phyloP scores from a whole-genome alignment of 2,888 invertebrate species.

The Lepas anatifera region DNA sequence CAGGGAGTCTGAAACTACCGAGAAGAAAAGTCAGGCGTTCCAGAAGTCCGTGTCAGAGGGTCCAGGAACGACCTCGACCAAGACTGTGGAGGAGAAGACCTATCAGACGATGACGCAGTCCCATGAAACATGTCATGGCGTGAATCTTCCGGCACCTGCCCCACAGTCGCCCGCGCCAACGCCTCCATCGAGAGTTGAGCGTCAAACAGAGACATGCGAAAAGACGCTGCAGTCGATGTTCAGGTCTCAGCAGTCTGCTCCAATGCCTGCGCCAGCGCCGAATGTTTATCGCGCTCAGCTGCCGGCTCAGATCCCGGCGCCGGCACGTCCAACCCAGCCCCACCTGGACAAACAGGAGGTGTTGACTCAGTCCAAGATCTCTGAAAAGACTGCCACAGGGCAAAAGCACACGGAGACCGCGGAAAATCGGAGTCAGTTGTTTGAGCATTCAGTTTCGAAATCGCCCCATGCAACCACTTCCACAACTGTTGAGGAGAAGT shows the following conservation, averaged over 20 bases:
- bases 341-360: not conserved
- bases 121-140: not conserved
- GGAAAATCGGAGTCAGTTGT: not conserved
- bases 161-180: too few relatives aligned
- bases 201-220: too few relatives aligned
- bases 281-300: too few relatives aligned
- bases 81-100: not conserved
- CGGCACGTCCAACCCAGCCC: not conserved
- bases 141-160: too few relatives aligned
- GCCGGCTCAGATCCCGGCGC: too few relatives aligned
- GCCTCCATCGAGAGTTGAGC: too few relatives aligned
- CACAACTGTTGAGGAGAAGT: not conserved
- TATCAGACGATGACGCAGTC: not conserved
- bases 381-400: not conserved
- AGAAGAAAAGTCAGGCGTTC: not conserved
- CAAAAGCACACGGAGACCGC: not conserved
- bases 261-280: too few relatives aligned
- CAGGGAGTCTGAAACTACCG: not conserved
- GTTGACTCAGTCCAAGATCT: not conserved
- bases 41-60: not conserved
- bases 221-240: too few relatives aligned
- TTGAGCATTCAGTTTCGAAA: not conserved
- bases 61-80: not conserved
- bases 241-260: too few relatives aligned
- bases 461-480: not conserved